phyloP scores from a whole-genome alignment of 1,140 invertebrate species.

The Eriocheir sinensis region DNA sequence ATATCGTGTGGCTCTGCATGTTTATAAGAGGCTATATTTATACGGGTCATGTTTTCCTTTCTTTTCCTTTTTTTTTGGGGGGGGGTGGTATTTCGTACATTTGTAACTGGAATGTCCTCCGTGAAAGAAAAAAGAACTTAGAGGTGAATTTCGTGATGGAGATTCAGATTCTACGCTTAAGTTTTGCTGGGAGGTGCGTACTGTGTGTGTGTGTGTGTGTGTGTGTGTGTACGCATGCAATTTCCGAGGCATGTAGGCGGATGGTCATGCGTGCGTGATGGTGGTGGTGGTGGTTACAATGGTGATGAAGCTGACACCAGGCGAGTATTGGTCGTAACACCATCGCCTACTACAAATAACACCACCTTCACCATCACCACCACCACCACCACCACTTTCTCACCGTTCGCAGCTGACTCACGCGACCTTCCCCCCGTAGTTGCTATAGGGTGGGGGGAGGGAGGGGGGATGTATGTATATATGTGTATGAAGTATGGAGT shows the following conservation, averaged over 20 bases:
- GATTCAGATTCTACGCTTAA: not conserved
- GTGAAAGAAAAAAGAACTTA: too few relatives aligned
- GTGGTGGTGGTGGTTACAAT: too few relatives aligned
- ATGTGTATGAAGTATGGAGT: too few relatives aligned
- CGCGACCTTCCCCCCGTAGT: not conserved
- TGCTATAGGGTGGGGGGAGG: too few relatives aligned
- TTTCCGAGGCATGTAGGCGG: not conserved
- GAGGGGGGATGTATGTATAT: too few relatives aligned
- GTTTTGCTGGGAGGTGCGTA: not conserved
- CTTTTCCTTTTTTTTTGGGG: not conserved
- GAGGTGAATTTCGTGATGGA: too few relatives aligned
- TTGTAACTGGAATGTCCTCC: too few relatives aligned
- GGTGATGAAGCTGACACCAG: not conserved
- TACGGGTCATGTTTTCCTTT: not conserved
- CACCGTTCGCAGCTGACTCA: not conserved
- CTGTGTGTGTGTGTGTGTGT: constrained; percentile 10
- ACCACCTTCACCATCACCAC: not conserved
- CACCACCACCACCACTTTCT: too few relatives aligned
- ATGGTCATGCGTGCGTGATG: not conserved
- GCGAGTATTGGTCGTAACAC: too few relatives aligned
- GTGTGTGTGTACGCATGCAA: not conserved
- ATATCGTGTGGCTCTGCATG: too few relatives aligned
- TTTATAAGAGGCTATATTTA: not conserved
- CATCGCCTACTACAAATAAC: too few relatives aligned
- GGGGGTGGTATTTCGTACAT: not conserved